These are phyloP conservation scores for Bursaphelenchus okinawaensis DNA, from an alignment of 2,888 invertebrate species.

Conservation along the genomic window DNA sequence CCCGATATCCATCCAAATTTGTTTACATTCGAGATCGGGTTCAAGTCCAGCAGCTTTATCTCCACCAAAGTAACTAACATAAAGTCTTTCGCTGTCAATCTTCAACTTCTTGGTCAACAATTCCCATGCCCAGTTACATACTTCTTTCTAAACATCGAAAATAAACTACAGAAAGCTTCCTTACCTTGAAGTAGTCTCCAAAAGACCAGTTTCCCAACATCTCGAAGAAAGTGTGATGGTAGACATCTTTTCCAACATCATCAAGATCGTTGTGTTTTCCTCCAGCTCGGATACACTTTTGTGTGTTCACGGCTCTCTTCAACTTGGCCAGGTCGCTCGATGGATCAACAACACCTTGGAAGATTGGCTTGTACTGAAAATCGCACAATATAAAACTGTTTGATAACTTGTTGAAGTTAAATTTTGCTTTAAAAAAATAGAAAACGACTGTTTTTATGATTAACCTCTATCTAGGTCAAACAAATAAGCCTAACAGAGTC, in stretches of 20 bases:
- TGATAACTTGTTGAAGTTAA: constrained; percentile 1
- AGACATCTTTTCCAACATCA: constrained; percentile 98
- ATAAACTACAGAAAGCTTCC: constrained; percentile 8
- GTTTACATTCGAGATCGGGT: constrained; percentile 85
- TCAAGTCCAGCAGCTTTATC: constrained; percentile 74
- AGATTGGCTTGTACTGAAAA: constrained; percentile 85
- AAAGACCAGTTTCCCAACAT: constrained; percentile 99
- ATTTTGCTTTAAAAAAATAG: neutral
- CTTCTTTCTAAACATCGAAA: constrained; percentile 69
- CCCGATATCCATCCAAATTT: constrained; percentile 74
- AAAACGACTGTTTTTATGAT: too few relatives aligned
- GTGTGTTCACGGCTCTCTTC: constrained; percentile 81
- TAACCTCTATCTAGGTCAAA: too few relatives aligned
- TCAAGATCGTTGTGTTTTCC: constrained; percentile 99
- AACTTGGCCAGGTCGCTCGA: constrained; percentile 86
- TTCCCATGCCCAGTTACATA: constrained; percentile 96
- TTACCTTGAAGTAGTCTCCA: constrained; percentile 94
- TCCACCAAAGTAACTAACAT: constrained; percentile 98
- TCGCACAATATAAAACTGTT: neutral
- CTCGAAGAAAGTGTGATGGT: constrained; percentile 99
- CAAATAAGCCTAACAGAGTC: constrained; percentile 1
- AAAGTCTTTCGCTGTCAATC: constrained; percentile 78
- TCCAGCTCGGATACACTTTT: constrained; percentile 70
- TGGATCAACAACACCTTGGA: constrained; percentile 89
- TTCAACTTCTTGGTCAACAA: constrained; percentile 73